Percentiles rank a stretch among this genome's conserved stretches.
Evolutionary conservation across 1,140 invertebrate species (phyloP).

Genomic region (Leptinotarsa texana): DNA sequence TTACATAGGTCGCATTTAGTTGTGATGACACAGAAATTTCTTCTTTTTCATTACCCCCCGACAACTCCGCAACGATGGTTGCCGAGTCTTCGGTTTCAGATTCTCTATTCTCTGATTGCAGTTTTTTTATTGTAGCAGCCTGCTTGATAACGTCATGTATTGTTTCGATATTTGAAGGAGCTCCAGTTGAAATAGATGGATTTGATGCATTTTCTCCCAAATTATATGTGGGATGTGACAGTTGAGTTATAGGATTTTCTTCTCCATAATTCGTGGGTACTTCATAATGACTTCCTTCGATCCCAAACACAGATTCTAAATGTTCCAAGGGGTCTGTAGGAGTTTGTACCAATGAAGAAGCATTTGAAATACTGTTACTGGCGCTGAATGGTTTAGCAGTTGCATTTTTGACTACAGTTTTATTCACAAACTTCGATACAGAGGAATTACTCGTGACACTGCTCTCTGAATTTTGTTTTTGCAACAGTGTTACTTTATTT

Average conservation of each 20-base stretch:
- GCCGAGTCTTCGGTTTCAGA: constrained; percentile 28
- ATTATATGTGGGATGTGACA: neutral
- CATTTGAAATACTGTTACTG: constrained; percentile 43
- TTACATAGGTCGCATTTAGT: constrained; percentile 37
- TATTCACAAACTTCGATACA: constrained; percentile 45
- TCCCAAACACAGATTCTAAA: constrained; percentile 39
- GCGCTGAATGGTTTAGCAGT: constrained; percentile 55
- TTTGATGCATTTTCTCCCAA: neutral
- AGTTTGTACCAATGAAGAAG: constrained; percentile 48
- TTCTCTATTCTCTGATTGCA: constrained; percentile 14
- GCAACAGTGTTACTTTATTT: constrained; percentile 30
- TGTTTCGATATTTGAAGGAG: constrained; percentile 35
- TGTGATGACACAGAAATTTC: constrained; percentile 16
- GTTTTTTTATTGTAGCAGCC: constrained; percentile 36
- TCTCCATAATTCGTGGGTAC: neutral
- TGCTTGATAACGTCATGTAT: constrained; percentile 37
- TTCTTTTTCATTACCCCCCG: neutral
- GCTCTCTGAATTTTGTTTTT: constrained; percentile 51
- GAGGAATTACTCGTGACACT: constrained; percentile 37
- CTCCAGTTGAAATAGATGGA: constrained; percentile 19
- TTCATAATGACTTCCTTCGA: constrained; percentile 30
- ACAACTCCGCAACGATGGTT: neutral
- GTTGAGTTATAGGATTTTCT: neutral
- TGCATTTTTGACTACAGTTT: constrained; percentile 53
- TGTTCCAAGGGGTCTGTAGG: constrained; percentile 45